A percentile compares a stretch with the other conserved stretches of the same genome.
These are phyloP conservation scores for Apteryx mantelli DNA, from an alignment of 2,113 vertebrate genomes.

Conservation along the genomic window DNA sequence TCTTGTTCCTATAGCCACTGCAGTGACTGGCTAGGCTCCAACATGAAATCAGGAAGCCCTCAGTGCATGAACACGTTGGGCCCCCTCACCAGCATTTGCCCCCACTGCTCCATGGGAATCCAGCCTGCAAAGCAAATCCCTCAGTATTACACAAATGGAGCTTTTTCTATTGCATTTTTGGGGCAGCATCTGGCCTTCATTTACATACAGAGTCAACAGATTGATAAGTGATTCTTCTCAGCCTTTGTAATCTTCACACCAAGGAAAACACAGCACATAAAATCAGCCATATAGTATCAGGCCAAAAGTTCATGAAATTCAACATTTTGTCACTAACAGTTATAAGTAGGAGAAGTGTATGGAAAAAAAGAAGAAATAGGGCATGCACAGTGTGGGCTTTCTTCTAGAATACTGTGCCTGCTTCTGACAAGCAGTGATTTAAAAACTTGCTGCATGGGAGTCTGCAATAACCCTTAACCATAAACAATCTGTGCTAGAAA, in stretches of 20 bases:
- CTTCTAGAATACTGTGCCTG: not conserved
- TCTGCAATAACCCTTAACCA: not conserved
- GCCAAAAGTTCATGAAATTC: not conserved
- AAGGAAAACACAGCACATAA: not conserved
- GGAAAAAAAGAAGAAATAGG: not conserved
- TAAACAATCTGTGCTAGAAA: not conserved
- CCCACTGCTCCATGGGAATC: not conserved
- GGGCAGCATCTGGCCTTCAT: not conserved
- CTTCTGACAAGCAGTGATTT: not conserved
- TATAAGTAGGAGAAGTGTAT: not conserved
- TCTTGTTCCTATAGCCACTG: accelerated
- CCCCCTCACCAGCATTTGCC: not conserved
- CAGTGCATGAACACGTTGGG: not conserved
- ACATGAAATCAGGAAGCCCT: not conserved
- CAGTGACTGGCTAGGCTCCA: not conserved
- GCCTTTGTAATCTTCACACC: not conserved
- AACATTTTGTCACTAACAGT: not conserved
- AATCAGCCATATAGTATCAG: not conserved
- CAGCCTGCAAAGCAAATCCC: not conserved
- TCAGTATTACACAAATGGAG: not conserved
- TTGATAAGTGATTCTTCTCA: not conserved
- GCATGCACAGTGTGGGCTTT: not conserved
- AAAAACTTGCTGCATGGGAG: not conserved
- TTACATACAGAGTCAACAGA: not conserved
- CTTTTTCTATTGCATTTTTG: not conserved